Conservation (phyloP, 2,113 vertebrate genomes). For the Sinocyclocheilus rhinocerous region DNA sequence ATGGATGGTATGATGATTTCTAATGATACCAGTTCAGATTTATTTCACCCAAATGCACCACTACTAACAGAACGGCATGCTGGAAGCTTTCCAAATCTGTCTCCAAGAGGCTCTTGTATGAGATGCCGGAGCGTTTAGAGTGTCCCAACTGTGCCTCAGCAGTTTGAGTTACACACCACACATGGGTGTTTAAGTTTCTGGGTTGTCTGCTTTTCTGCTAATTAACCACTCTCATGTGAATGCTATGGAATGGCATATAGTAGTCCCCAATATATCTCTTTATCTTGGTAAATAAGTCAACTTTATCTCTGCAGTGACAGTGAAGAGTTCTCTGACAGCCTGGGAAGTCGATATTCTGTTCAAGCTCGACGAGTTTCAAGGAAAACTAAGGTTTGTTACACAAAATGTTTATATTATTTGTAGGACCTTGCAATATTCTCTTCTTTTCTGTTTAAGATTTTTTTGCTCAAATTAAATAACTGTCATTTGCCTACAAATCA, state of each 20-base stretch:
- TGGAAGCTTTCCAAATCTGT: constrained; percentile 61
- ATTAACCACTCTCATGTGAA: constrained; percentile 2
- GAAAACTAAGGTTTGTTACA: constrained; percentile 34
- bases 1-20: constrained; percentile 81
- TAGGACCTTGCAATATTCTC: neutral
- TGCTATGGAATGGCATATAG: neutral
- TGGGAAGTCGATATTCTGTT: constrained; percentile 56
- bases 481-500: neutral
- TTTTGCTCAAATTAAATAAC: neutral
- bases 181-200: neutral
- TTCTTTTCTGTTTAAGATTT: neutral
- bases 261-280: neutral
- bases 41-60: constrained; percentile 61
- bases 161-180: constrained; percentile 58
- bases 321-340: constrained; percentile 70
- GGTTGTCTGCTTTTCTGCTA: neutral
- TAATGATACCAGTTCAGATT: constrained; percentile 63
- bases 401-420: neutral
- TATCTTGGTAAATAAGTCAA: neutral
- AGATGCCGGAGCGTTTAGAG: neutral
- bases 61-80: constrained; percentile 40
- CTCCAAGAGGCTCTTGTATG: constrained; percentile 33
- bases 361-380: neutral
- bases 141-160: constrained; percentile 65
- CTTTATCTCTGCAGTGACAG: constrained; percentile 64